Base-by-base conservation (phyloP, 2,113 vertebrate genomes). In the Hydrolagus affinis region DNA sequence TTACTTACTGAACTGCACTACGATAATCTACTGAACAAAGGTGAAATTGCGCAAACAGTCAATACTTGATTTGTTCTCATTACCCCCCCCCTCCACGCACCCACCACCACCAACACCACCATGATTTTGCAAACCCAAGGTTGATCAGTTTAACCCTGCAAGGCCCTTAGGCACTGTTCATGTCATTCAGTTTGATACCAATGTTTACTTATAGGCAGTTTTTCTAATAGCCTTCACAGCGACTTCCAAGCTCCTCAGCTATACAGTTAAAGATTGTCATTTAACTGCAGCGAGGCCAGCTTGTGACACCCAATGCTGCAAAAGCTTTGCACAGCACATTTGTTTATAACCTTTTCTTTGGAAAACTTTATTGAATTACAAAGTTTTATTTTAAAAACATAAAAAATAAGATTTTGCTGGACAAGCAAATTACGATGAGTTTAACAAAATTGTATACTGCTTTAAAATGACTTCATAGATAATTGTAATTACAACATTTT, bases 1-100 rank as follows among this genome's bases (percentile, higher is more conserved):
- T 90, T 89, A 90, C 86, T 88, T 86, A 70, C 10, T 64, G 85
- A 59, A 62, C 86, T 89, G 87, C 91, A 85, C 71, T 86, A 85
- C 87, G 85, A 91, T 93, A 92, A 95, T 94, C 92, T 93, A 91
- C 92, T 93, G 90, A 89, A 92, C 86, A 87, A 89, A 87, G 86
- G 87, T 91, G 91, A 90, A 90, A 88, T 90, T 90, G 87, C 88
- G 88, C 88, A 89, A 88, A 88, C 86, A 89, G 89, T 91, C 91
- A 88, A 91, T 90, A 90, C 62, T 30, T 66, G 78, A 68, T 83
- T 83, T 83, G 78, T 83, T 66, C 76, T 83, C 25, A 28, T 83
- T 64, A 83, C 17, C 32, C 78, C 78, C 44, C 44, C 44, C 44
- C 44, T 6, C 44, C 44, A 44, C 44, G n/a, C 44, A 44, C 6